Percentiles rank a stretch among this genome's conserved stretches.
Evolutionary conservation across 2,113 vertebrate species (phyloP).

Genomic region (Calonectris borealis): DNA sequence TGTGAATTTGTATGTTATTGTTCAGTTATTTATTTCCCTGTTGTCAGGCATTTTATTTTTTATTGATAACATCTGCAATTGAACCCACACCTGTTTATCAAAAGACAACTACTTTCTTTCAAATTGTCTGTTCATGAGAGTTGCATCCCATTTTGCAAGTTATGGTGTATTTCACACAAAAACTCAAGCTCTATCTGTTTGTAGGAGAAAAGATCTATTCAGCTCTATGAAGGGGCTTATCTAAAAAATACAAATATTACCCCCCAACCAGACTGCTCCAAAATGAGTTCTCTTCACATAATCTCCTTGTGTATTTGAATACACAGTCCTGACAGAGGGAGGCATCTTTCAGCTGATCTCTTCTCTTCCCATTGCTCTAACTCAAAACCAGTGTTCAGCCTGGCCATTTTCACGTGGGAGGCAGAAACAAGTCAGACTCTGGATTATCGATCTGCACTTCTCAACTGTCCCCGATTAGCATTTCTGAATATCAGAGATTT

Average conservation of each 20-base stretch:
- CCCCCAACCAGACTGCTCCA: neutral
- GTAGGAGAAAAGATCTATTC: neutral
- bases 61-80: neutral
- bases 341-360: neutral
- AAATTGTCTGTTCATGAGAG: neutral
- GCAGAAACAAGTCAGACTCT: neutral
- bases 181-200: neutral
- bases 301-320: neutral
- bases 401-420: neutral
- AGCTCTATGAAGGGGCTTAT: neutral
- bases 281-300: neutral
- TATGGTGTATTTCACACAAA: neutral
- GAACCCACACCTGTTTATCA: neutral
- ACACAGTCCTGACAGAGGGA: neutral
- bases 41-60: neutral
- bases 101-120: neutral
- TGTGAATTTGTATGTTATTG: neutral
- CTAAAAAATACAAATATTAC: neutral
- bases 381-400: neutral
- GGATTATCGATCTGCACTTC: neutral
- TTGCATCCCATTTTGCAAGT: neutral
- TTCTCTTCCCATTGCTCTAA: neutral
- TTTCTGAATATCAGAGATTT: neutral
- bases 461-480: neutral
- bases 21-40: neutral